These are phyloP conservation scores for Argopecten irradians DNA, from an alignment of 1,140 invertebrate species.

Conservation along the genomic window DNA sequence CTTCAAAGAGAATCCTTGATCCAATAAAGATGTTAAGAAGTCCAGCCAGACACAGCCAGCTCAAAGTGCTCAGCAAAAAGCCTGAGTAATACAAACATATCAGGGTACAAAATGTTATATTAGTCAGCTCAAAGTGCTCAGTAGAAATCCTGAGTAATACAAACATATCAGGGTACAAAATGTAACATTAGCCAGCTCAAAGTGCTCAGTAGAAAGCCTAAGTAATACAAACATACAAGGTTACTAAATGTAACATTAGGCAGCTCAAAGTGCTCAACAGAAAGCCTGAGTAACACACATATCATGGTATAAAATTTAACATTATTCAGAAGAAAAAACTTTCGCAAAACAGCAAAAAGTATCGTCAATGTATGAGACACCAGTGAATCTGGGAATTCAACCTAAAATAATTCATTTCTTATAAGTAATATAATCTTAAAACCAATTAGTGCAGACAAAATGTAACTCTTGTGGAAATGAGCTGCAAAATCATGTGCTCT, in stretches of 20 bases:
- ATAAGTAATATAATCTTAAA: too few species aligned
- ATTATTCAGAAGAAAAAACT: too few species aligned
- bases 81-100: conserved; percentile 70
- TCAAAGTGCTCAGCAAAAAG: conserved; percentile 88
- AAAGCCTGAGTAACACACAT: conserved; percentile 76
- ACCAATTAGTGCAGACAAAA: too few species aligned
- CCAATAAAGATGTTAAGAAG: conserved; percentile 92
- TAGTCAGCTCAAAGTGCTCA: conserved; percentile 88
- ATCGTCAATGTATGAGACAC: too few species aligned
- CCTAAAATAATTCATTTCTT: too few species aligned
- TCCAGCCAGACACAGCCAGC: conserved; percentile 86
- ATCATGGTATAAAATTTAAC: too few species aligned
- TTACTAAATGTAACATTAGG: conserved; percentile 76
- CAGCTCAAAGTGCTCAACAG: conserved; percentile 89
- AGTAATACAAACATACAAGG: conserved; percentile 51
- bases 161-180: too few species aligned
- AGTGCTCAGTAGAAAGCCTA: conserved; percentile 85
- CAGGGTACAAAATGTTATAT: neutral
- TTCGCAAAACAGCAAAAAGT: too few species aligned
- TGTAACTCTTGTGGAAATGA: too few species aligned
- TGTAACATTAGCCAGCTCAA: conserved; percentile 82
- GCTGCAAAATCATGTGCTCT: too few species aligned
- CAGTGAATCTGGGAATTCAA: too few species aligned
- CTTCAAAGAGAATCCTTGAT: conserved; percentile 88
- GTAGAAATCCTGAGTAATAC: conserved; percentile 80